Base-by-base conservation (phyloP, 2,113 vertebrate species). In the Arenaria interpres region DNA sequence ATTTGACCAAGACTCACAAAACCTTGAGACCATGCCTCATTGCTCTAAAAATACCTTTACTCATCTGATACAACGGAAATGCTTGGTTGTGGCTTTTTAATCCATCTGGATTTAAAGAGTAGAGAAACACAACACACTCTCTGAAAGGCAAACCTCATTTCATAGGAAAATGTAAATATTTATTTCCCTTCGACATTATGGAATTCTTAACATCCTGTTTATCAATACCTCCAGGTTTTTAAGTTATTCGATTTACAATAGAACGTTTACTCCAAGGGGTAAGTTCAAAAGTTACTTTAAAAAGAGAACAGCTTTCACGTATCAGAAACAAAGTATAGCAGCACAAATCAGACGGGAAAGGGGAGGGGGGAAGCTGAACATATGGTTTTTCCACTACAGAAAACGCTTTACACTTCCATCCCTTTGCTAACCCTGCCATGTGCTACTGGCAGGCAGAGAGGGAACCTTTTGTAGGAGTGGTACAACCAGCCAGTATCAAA, bases 171-270 rank as follows among this genome's bases (percentile, higher is more conserved):
- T n/a, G n/a, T 78, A 95, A 94, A 96, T 62, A 94, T 96, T 95
- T 97, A 25, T 94, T 81, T 90, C 43, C 64, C 57, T 81, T 75
- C 73, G 71, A 48, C 69, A 30, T 75, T 75, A 89, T 6, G 3
- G 79, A 74, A 77, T n/a, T 59, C 71, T 60, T 81, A 68, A 30
- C 74, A 85, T 97, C 92, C 90, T 95, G 92, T 92, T 92, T 96
- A 95, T 90, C 92, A 37, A 48, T 95, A 78, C 56, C 66, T 87
- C 48, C 43, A 62, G 30, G 45, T 66, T 91, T 79, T 66, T 25
- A 88, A 87, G 54, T 66, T 17, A 57, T 11, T 27, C 0, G 0
- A 30, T 82, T 85, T 89, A 72, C 43, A 94, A n/a, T 32, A 48
- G 48, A 60, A 45, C 3, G 1, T 46, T 76, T 87, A 46, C 19